phyloP scores from a whole-genome alignment of 2,113 vertebrate genomes.

The Forbesichthys papilliferus region DNA sequence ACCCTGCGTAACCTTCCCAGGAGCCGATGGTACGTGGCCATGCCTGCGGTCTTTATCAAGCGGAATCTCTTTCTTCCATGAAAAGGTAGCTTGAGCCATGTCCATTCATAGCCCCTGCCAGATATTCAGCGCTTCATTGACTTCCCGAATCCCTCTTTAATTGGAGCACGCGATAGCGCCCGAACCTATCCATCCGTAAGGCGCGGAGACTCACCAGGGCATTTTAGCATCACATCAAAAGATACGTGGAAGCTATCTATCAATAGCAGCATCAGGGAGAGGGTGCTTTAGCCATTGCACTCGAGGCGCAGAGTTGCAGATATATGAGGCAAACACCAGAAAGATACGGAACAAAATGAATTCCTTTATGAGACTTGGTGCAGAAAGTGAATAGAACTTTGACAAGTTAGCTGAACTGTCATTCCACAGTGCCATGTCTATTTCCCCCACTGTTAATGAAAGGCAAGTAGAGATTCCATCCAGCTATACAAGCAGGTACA shows the following conservation, averaged over 20 bases:
- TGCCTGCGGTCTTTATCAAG: too few relatives aligned
- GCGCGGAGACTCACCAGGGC: constrained; percentile 30
- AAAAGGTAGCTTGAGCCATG: too few relatives aligned
- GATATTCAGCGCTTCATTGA: too few relatives aligned
- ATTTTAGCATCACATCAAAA: constrained; percentile 50
- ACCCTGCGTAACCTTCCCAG: too few relatives aligned
- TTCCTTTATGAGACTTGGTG: constrained; percentile 19
- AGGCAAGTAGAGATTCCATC: constrained; percentile 15
- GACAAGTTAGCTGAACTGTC: constrained; percentile 3
- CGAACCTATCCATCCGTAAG: constrained; percentile 32
- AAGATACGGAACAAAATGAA: constrained; percentile 18
- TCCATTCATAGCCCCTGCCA: too few relatives aligned
- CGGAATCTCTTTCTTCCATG: too few relatives aligned
- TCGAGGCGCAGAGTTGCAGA: constrained; percentile 12
- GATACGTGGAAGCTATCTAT: constrained; percentile 43
- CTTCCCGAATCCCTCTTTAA: neutral
- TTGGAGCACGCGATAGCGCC: constrained; percentile 30
- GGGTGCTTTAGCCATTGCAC: constrained; percentile 17
- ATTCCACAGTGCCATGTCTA: constrained; percentile 6
- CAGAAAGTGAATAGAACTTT: constrained; percentile 8
- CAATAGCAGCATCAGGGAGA: constrained; percentile 17
- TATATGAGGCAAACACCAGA: constrained; percentile 19
- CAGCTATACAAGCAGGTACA: neutral
- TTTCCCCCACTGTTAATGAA: neutral
- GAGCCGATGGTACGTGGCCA: too few relatives aligned